Conservation (phyloP, 2,888 invertebrate species). For the Idaea dimidiata region DNA sequence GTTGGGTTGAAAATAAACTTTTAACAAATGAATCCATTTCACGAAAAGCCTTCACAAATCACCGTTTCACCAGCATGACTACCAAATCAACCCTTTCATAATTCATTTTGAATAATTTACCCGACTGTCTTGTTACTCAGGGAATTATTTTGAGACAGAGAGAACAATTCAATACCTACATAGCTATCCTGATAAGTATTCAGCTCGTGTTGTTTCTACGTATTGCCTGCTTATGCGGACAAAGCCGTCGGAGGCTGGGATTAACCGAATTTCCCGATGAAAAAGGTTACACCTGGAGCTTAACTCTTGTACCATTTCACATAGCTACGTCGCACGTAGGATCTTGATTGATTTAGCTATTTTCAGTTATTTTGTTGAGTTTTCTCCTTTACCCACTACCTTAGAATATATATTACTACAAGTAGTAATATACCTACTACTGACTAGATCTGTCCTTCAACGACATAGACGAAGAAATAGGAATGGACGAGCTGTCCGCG, state of each 20-base stretch:
- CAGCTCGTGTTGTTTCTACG: constrained; percentile 6
- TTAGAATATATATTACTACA: no score
- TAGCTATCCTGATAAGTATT: not conserved
- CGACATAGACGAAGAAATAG: no score
- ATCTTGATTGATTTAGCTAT: not conserved
- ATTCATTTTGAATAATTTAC: constrained; percentile 1
- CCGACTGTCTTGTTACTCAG: not conserved
- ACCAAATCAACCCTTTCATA: not conserved
- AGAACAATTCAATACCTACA: not conserved
- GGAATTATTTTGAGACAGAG: not conserved
- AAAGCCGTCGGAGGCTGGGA: constrained; percentile 31
- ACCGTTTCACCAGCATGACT: not conserved
- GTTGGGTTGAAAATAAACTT: not conserved
- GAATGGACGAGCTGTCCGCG: no score
- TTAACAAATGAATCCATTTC: not conserved
- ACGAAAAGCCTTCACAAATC: not conserved
- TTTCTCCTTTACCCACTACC: not conserved
- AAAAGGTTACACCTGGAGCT: constrained; percentile 34
- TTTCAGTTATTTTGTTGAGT: not conserved
- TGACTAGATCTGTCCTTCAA: no score
- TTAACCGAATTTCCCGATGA: constrained; percentile 26
- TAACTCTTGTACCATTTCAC: constrained; percentile 12
- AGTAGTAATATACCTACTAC: no score
- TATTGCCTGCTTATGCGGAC: constrained; percentile 27
- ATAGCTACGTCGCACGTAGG: not conserved